Base-by-base conservation (phyloP, 2,797 vertebrate species). In the Chrosomus eos region DNA sequence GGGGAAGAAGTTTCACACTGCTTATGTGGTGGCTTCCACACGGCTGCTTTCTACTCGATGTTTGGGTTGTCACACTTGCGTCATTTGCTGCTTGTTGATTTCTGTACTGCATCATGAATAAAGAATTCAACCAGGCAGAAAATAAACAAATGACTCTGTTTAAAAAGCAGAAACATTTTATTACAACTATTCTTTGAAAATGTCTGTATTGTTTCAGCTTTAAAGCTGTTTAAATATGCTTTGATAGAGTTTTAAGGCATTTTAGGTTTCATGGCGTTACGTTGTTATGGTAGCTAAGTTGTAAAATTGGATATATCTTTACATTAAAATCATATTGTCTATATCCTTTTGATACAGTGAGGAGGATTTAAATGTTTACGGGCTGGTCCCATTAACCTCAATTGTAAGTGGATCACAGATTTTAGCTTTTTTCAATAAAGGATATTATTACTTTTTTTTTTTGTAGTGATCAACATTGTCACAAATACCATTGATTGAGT, bases 41-140 rank as follows among this genome's bases (percentile, higher is more conserved):
- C 45, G 53, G 40, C 38, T 80, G 83, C 66, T 33, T 36, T 70
- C 10, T 31, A 72, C 21, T 66, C 19, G 1, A 28, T 48, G 81
- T 75, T 84, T 70, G 64, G 82, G 21, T 62, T 14, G 26, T 85
- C 23, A 33, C 19, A 48, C 33, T 84, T 31, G 16, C 14, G 31
- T 71, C 75, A 70, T 48, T 77, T 18, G 58, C 26, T 45, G 48
- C 70, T 64, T 13, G 3, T 10, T 45, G 21, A 51, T 76, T 76
- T 33, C 33, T 68, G 28, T 38, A 7, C 23, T 7, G 13, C n/a
- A 66, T 66, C 28, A 45, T 11, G 40, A 66, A 53, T 26, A 33
- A 43, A 60, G 16, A 43, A 53, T 36, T 40, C 7, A 18, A n/a
- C 36, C 75, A 21, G n/a, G n/a, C 9, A 62, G 75, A 78, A 62